Evolutionary conservation across 2,113 vertebrate species (phyloP), one percentile per base, ranked within the genome.

Genomic region (Stomatorhinus ivindoensis): DNA sequence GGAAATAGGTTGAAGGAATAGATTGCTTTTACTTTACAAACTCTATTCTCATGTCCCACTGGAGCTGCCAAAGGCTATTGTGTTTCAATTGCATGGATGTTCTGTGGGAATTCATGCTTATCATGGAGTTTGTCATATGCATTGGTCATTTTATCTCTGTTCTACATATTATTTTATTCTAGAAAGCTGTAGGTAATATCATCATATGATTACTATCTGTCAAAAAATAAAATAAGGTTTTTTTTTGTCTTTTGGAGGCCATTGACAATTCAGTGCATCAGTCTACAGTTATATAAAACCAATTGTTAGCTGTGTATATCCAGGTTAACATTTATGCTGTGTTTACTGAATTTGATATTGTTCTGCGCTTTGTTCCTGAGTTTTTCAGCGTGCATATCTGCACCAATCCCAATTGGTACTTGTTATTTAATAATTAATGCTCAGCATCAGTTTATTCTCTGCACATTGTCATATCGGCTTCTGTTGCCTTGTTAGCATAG

Each of bases 391-490:
- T 86, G 85, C 51, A 31, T 31, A 51, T 86, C 13, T 51, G 48
- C 48, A 51, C 46, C 48, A 51, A 17, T 86, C 85, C 85, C 85
- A 51, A 51, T 19, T 87, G 86, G 53, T 10, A 44, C 31, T 1
- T 58, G 17, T 58, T 58, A 58, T 61, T 87, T 87, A 87, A 87
- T 61, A 58, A 53, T 61, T 87, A 87, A 87, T 58, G 86, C 86
- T 24, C 7, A 44, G 35, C 53, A 39, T 87, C 27, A 58, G 17
- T 58, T 87, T 87, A 44, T 55, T 27, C 86, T 58, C 31, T 42
- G 35, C 1, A 13, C 51, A 48, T 87, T 87, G 51, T 42, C 8
- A 61, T 8, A 48, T 42, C 86, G 53, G 85, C 48, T 85, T 51
- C 85, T 86, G n/a, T 86, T 39, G 61, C 15, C 53, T 87, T 39